Percentiles rank a stretch among this genome's conserved stretches.
phyloP scores from a whole-genome alignment of 2,113 vertebrate species.

The Cardinalis cardinalis region DNA sequence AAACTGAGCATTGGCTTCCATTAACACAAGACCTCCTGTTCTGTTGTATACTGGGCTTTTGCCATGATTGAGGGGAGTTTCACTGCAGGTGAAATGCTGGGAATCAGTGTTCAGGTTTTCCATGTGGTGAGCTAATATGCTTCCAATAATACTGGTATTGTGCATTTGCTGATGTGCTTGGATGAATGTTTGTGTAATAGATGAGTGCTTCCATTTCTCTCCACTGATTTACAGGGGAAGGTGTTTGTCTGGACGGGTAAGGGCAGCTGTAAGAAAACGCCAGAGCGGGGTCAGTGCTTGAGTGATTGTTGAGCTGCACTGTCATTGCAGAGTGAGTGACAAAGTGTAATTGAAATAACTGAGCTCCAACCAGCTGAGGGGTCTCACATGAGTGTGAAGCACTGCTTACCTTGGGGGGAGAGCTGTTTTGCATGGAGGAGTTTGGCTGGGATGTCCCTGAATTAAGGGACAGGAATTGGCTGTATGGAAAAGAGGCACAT shows the following conservation, averaged over 20 bases:
- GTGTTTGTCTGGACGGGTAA: not conserved
- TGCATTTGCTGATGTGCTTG: not conserved
- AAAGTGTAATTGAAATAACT: not conserved
- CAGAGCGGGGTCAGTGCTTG: not conserved
- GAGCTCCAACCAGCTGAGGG: not conserved
- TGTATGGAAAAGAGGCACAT: not conserved
- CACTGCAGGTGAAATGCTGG: not conserved
- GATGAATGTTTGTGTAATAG: not conserved
- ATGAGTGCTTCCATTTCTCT: not conserved
- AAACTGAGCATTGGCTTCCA: not conserved
- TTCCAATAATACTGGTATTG: not conserved
- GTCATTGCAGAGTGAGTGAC: not conserved
- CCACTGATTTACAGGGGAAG: not conserved
- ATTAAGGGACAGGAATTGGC: not conserved
- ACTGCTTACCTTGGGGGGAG: rapidly evolving
- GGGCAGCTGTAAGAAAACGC: not conserved
- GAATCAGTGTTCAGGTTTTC: not conserved
- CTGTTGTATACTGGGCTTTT: not conserved
- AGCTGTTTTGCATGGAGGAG: not conserved
- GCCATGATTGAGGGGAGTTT: not conserved
- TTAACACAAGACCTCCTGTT: not conserved
- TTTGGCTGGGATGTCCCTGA: not conserved
- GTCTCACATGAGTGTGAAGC: not conserved
- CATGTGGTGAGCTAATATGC: not conserved
- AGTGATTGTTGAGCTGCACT: not conserved